Base-by-base conservation (phyloP, 2,113 vertebrate genomes). In the Spermophilus dauricus region DNA sequence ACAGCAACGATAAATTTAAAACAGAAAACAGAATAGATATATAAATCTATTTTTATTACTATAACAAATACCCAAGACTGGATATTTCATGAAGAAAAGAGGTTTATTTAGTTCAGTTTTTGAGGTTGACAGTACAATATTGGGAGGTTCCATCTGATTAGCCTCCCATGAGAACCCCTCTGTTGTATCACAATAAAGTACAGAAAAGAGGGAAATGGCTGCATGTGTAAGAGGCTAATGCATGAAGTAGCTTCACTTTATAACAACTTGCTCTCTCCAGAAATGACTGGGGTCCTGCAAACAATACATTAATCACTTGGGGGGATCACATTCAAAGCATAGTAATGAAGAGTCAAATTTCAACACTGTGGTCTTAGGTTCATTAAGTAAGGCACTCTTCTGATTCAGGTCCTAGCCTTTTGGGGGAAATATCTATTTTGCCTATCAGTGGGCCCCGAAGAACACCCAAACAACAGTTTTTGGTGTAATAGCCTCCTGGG, bases 1-100 rank as follows among this genome's bases (percentile, higher is more conserved):
- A 91, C 18, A 72, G 22, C 26, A 87, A 69, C 18, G 63, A 88
- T 28, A 86, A 53, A 70, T 89, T 96, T 65, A 37, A 93, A 83
- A 73, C n/a, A 48, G 48, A 87, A 73, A 45, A 34, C 24, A 70
- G 9, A 92, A 65, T 94, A 51, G 78, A 77, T 39, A 4, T 11
- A 26, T 4, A 73, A 81, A 24, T 11, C 65, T 34, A 26, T 34
- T 28, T 30, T 87, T 73, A 17, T 51, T 61, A 10, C 65, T 51
- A 2, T 82, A 73, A 45, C 16, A 63, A 16, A 73, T 73, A 26
- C 39, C 14, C 24, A 22, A 22, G 30, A 11, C 24, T 39, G 32
- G 28, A 34, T 8, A 39, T 24, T 85, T 63, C 22, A 34, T 81
- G 30, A 53, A n/a, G 61, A 39, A 76, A 69, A 75, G 10, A 56